Evolutionary conservation across 2,888 invertebrate genomes (phyloP).

Genomic region (Macrosiphum euphorbiae): DNA sequence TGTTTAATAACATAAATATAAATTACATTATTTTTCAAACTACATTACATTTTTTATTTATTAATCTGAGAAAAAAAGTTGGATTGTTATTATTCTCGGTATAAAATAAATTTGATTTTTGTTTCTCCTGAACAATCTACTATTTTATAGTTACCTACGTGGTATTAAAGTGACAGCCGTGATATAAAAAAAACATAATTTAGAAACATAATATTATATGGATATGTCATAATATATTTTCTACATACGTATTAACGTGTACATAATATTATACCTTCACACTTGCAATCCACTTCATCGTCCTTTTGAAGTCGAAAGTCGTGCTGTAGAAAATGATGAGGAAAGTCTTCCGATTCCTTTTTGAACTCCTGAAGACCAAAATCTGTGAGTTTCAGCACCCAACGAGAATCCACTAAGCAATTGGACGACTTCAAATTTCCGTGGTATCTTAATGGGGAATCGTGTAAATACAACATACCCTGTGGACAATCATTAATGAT

Average conservation of each 20-base stretch:
- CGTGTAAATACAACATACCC: slow-evolving; percentile 93
- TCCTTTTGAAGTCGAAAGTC: slow-evolving; percentile 66
- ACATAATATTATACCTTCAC: slow-evolving; percentile 76
- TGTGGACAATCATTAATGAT: slow-evolving; percentile 69
- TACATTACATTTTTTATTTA: not conserved
- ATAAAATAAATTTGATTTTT: not conserved
- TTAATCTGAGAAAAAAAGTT: not conserved
- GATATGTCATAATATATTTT: too few species aligned
- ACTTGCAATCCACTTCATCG: slow-evolving; percentile 78
- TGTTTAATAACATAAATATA: not conserved
- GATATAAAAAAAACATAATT: not conserved
- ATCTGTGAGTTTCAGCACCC: slow-evolving; percentile 94
- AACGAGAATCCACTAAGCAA: slow-evolving; percentile 93
- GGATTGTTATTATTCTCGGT: not conserved
- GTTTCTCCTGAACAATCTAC: not conserved
- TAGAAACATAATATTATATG: not conserved
- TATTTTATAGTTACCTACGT: not conserved
- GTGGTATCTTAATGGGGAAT: slow-evolving; percentile 87
- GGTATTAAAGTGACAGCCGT: not conserved
- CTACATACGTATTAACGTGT: not conserved
- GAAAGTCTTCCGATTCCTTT: slow-evolving; percentile 77
- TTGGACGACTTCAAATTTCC: slow-evolving; percentile 91
- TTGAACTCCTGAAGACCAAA: slow-evolving; percentile 92
- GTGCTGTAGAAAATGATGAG: slow-evolving; percentile 69
- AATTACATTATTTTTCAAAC: not conserved